These are phyloP conservation scores for Probaryconus sp. DNA, from an alignment of 1,140 invertebrate genomes.

Conservation along the genomic window DNA sequence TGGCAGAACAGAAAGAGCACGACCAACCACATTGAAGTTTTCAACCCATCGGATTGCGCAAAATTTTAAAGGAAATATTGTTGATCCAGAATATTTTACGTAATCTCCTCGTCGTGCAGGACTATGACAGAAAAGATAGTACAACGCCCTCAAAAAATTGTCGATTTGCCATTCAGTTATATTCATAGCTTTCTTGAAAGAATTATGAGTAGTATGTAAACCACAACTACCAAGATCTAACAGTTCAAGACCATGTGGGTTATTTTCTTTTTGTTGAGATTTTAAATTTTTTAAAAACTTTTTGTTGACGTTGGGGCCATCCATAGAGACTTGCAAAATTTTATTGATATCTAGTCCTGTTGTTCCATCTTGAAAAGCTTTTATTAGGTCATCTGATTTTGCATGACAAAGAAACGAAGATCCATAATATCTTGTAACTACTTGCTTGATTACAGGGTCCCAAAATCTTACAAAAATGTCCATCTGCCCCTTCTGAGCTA, in stretches of 20 bases:
- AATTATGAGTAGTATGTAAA: conserved; percentile 47
- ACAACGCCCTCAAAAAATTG: conserved; percentile 45
- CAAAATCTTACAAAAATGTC: conserved; percentile 37
- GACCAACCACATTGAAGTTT: conserved; percentile 45
- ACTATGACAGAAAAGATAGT: conserved; percentile 33
- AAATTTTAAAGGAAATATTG: conserved; percentile 57
- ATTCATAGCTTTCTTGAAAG: conserved; percentile 53
- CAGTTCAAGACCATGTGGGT: neutral
- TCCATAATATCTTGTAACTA: conserved; percentile 29
- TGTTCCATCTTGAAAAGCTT: conserved; percentile 17
- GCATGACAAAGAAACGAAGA: conserved; percentile 46
- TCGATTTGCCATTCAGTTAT: conserved; percentile 48
- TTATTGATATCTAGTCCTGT: conserved; percentile 20
- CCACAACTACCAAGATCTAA: conserved; percentile 52
- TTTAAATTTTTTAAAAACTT: conserved; percentile 25
- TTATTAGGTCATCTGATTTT: conserved; percentile 39
- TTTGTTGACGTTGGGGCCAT: conserved; percentile 37
- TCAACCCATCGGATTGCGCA: conserved; percentile 59
- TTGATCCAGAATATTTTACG: conserved; percentile 26
- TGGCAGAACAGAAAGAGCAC: conserved; percentile 46
- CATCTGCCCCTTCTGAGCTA: conserved; percentile 51
- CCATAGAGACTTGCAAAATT: conserved; percentile 53
- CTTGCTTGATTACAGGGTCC: conserved; percentile 21
- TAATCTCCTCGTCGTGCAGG: conserved; percentile 46
- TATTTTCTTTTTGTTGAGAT: conserved; percentile 2